phyloP scores from a whole-genome alignment of 1,140 invertebrate species.

The Idris sp. region DNA sequence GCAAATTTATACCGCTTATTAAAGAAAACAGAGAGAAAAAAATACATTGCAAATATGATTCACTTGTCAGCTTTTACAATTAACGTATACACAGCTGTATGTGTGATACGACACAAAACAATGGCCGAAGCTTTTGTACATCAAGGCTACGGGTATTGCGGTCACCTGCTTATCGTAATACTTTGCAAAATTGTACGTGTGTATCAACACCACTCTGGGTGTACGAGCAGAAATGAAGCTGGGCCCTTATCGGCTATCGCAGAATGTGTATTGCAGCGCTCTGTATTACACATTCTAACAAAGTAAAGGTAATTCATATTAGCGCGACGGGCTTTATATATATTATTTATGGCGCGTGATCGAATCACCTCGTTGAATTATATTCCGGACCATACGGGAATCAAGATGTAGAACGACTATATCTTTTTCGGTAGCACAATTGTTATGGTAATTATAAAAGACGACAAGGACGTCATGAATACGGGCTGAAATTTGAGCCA shows the following conservation, averaged over 20 bases:
- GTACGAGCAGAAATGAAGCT: constrained; percentile 53
- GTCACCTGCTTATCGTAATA: too few relatives aligned
- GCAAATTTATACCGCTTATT: too few relatives aligned
- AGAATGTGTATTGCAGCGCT: constrained; percentile 36
- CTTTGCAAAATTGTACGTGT: too few relatives aligned
- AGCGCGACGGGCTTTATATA: constrained; percentile 37
- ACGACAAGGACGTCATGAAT: neutral
- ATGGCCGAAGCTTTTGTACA: too few relatives aligned
- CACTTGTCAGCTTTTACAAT: too few relatives aligned
- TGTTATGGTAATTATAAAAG: constrained; percentile 52
- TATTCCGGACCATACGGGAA: constrained; percentile 29
- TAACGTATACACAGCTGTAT: too few relatives aligned
- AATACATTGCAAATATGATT: too few relatives aligned
- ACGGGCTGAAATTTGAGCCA: constrained; percentile 24
- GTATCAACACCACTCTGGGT: constrained; percentile 39
- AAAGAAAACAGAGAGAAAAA: too few relatives aligned
- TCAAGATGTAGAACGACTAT: constrained; percentile 42
- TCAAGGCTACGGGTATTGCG: too few relatives aligned
- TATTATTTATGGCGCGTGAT: constrained; percentile 48
- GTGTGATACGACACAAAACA: too few relatives aligned
- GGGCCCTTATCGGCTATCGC: constrained; percentile 53
- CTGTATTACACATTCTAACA: constrained; percentile 56
- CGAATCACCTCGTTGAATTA: constrained; percentile 31
- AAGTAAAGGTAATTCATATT: constrained; percentile 47
- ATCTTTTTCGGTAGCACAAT: constrained; percentile 59